Conservation (phyloP, 2,888 invertebrate genomes). For the Trichogramma dendrolimi region DNA sequence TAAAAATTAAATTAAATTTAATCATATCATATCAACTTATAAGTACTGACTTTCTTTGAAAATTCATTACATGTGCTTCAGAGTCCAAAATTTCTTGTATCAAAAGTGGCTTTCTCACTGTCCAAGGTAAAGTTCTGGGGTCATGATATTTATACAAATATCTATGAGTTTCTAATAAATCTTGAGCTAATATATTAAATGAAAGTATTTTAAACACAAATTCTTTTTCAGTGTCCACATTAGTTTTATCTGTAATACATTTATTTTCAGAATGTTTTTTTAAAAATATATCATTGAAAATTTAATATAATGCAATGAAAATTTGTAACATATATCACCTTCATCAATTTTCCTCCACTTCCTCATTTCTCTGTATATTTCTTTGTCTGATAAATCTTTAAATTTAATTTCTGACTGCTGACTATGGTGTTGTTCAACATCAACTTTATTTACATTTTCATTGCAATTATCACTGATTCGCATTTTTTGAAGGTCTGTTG, state of each 20-base stretch:
- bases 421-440: conserved; percentile 25
- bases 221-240: conserved; percentile 45
- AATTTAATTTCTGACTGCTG: conserved; percentile 17
- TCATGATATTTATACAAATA: conserved; percentile 68
- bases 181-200: conserved; percentile 87
- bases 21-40: conserved; percentile 54
- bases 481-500: conserved; percentile 16
- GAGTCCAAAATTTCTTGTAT: conserved; percentile 58
- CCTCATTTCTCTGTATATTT: conserved; percentile 41
- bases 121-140: conserved; percentile 64
- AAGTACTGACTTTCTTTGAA: background rate
- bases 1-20: conserved; percentile 28
- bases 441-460: conserved; percentile 22
- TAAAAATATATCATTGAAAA: background rate
- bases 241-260: conserved; percentile 33
- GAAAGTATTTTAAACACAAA: conserved; percentile 69
- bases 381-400: conserved; percentile 30
- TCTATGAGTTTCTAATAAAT: conserved; percentile 68
- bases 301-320: background rate
- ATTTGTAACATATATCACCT: conserved; percentile 32
- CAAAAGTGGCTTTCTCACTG: conserved; percentile 59
- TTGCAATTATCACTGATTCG: conserved; percentile 14
- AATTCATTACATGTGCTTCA: conserved; percentile 58
- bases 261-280: conserved; percentile 3
- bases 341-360: conserved; percentile 38